Evolutionary conservation across 2,888 invertebrate genomes (phyloP).

Genomic region (Drosophila rubida): DNA sequence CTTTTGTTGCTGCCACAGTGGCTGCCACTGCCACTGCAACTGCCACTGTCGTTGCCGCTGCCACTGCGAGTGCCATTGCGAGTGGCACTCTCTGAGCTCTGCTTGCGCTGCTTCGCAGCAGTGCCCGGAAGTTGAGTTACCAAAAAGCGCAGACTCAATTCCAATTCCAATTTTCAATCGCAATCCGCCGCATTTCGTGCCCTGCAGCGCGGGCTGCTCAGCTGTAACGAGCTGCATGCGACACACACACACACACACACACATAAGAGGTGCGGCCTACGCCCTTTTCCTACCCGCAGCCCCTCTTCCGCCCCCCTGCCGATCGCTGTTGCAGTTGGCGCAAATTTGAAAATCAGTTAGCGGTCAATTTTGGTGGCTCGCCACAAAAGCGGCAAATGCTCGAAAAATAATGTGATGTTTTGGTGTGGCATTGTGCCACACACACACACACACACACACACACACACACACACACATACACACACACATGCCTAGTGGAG

Average conservation of each 20-base stretch:
- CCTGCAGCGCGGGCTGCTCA: slow-evolving; percentile 25
- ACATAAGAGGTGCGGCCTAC: not conserved
- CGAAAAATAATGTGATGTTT: slow-evolving; percentile 66
- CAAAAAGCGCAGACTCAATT: slow-evolving; percentile 69
- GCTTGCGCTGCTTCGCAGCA: slow-evolving; percentile 11
- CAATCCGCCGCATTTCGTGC: slow-evolving; percentile 5
- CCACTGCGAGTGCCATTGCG: not conserved
- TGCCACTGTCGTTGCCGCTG: slow-evolving; percentile 4
- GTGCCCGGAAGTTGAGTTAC: slow-evolving; percentile 79
- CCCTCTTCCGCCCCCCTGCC: not conserved
- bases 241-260: too few species aligned
- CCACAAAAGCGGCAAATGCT: slow-evolving; percentile 61
- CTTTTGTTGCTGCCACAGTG: slow-evolving; percentile 55
- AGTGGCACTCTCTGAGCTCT: not conserved
- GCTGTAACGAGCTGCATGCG: slow-evolving; percentile 58
- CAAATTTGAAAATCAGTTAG: slow-evolving; percentile 75
- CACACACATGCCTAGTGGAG: not conserved
- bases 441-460: slow-evolving; percentile 4
- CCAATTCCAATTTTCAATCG: slow-evolving; percentile 43
- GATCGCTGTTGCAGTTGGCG: slow-evolving; percentile 34
- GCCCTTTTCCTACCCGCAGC: not conserved
- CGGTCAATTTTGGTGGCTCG: slow-evolving; percentile 69
- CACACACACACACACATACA: not conserved
- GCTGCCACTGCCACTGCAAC: slow-evolving; percentile 23
- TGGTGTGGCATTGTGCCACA: slow-evolving; percentile 71